Evolutionary conservation across 2,888 invertebrate species (phyloP).

Genomic region (Globia sparganii): DNA sequence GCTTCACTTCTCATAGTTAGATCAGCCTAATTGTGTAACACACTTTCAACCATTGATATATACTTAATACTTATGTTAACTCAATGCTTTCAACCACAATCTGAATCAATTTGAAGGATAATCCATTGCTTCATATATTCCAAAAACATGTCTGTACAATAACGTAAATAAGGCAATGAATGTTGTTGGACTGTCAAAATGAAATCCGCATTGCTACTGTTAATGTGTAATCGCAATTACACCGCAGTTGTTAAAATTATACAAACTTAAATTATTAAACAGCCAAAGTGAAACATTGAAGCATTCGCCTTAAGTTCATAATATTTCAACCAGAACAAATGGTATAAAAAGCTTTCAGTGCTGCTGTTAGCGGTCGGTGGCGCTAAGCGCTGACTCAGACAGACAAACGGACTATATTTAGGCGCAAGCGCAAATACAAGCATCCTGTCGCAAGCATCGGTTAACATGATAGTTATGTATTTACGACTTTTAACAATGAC

Average conservation of each 20-base stretch:
- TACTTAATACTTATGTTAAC: no score
- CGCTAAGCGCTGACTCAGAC: conserved; percentile 73
- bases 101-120: no score
- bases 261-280: not conserved
- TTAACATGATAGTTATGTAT: conserved; percentile 31
- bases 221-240: no score
- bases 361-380: conserved; percentile 42
- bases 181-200: no score
- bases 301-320: conserved; percentile 16
- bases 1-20: not conserved
- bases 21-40: no score
- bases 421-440: conserved; percentile 62
- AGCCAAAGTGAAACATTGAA: not conserved
- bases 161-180: no score
- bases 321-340: conserved; percentile 51
- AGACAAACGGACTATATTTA: conserved; percentile 73
- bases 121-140: no score
- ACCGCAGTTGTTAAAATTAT: not conserved
- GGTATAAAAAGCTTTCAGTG: conserved; percentile 45
- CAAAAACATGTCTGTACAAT: no score
- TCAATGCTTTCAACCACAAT: no score
- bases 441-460: conserved; percentile 65
- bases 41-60: no score
- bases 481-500: conserved; percentile 13
- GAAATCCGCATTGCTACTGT: no score